Percentiles rank a stretch among this genome's conserved stretches.
Conservation (phyloP, 2,113 vertebrate genomes). For the Cochlearius cochlearius region DNA sequence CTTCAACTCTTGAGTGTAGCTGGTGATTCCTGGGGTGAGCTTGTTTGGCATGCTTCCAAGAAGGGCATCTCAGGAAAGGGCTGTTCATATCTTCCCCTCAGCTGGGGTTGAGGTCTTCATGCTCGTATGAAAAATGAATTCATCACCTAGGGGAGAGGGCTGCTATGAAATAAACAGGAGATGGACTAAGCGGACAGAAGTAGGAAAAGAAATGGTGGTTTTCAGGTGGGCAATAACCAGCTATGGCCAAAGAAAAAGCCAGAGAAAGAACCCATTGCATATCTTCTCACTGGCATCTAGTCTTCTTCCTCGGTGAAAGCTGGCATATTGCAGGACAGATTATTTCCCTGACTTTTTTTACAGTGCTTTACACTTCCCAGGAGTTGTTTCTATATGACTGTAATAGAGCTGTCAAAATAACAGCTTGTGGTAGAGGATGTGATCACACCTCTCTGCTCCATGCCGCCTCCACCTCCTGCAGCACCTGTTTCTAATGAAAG, state of each 20-base stretch:
- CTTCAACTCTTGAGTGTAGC: background rate
- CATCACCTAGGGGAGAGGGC: background rate
- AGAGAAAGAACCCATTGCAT: background rate
- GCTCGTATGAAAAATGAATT: background rate
- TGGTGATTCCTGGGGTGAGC: background rate
- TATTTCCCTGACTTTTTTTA: background rate
- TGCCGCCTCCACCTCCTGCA: background rate
- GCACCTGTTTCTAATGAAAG: background rate
- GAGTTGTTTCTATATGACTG: constrained; percentile 35
- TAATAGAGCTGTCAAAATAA: constrained; percentile 68
- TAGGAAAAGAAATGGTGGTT: background rate
- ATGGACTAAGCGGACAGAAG: background rate
- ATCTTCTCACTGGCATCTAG: background rate
- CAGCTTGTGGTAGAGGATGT: constrained; percentile 17
- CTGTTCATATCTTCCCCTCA: background rate
- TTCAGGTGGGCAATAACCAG: background rate
- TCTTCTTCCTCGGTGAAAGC: background rate
- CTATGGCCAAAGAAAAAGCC: background rate
- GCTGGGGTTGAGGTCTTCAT: background rate
- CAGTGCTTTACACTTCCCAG: constrained; percentile 54
- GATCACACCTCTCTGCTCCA: background rate
- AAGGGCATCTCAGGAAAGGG: background rate
- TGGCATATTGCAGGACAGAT: constrained; percentile 54
- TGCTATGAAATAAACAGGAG: background rate
- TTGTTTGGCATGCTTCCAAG: background rate